Conservation (phyloP, 1,140 invertebrate species). For the Cardiocondyla obscurior region DNA sequence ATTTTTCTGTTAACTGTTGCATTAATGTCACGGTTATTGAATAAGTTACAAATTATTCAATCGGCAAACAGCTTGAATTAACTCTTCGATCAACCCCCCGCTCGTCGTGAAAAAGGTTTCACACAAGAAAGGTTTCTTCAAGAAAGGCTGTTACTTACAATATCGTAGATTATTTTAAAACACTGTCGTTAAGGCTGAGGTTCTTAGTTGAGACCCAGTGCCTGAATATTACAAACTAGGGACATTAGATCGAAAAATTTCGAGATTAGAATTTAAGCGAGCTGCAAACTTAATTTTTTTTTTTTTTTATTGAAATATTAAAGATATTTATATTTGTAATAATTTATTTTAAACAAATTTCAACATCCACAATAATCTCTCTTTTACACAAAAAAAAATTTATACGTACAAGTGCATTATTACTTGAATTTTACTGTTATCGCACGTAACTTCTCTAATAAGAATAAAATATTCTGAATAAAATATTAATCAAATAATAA, state of each 20-base stretch:
- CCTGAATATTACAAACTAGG: constrained; percentile 50
- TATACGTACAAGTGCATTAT: too few species aligned
- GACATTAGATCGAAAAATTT: constrained; percentile 46
- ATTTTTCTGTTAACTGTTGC: background rate
- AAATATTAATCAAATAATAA: too few species aligned
- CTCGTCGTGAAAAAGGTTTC: background rate
- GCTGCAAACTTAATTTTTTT: background rate
- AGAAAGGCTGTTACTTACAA: constrained; percentile 44
- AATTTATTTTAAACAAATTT: background rate
- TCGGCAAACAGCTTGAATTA: background rate
- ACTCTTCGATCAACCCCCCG: background rate
- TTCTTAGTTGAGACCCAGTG: constrained; percentile 48
- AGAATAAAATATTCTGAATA: too few species aligned
- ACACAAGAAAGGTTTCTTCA: constrained; percentile 5
- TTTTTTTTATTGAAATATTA: constrained; percentile 13
- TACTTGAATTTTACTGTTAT: background rate
- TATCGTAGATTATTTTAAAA: constrained; percentile 40
- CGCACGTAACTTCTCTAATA: background rate
- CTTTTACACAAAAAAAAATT: too few species aligned
- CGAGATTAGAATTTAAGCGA: constrained; percentile 33
- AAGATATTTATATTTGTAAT: background rate
- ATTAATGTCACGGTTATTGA: background rate
- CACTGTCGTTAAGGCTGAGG: constrained; percentile 40
- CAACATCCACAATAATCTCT: background rate
- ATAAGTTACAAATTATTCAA: background rate